Conservation (phyloP, 2,113 vertebrate genomes). For the Osmerus mordax region DNA sequence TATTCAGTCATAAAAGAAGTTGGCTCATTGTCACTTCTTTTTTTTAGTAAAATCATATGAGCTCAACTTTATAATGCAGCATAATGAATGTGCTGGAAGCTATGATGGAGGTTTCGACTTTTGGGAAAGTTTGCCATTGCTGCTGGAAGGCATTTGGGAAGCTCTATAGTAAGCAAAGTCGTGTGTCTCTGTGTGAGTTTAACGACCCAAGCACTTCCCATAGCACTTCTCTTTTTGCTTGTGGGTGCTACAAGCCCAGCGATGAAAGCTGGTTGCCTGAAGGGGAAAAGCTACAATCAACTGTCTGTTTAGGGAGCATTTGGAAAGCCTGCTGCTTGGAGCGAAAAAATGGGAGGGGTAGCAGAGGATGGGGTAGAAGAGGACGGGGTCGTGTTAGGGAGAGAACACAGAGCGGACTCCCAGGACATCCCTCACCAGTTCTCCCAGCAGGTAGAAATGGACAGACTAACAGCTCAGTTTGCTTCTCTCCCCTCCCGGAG, state of each 20-base stretch:
- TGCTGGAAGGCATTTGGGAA: conserved; percentile 38
- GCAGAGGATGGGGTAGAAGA: not conserved
- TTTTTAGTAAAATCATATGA: conserved; percentile 14
- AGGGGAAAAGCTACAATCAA: conserved; percentile 11
- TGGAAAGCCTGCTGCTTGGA: conserved; percentile 7
- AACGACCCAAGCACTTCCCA: conserved; percentile 18
- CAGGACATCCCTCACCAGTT: conserved; percentile 33
- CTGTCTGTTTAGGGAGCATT: conserved; percentile 26
- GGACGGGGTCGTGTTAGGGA: not conserved
- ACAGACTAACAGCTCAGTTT: conserved; percentile 13
- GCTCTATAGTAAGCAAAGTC: conserved; percentile 13
- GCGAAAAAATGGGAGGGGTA: not conserved
- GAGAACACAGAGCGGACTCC: conserved; percentile 7
- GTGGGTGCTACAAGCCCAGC: conserved; percentile 16
- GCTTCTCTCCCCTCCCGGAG: conserved; percentile 24
- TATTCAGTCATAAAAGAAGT: not conserved
- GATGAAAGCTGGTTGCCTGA: conserved; percentile 22
- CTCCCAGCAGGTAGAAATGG: conserved; percentile 51
- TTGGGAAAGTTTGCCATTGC: not conserved
- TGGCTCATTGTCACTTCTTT: conserved; percentile 14
- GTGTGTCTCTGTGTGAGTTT: conserved; percentile 17
- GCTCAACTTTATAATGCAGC: conserved; percentile 13
- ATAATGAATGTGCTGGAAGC: not conserved
- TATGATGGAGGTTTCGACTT: not conserved
- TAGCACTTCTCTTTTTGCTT: conserved; percentile 34